phyloP scores from a whole-genome alignment of 2,797 vertebrate species.

The Champsocephalus gunnari region DNA sequence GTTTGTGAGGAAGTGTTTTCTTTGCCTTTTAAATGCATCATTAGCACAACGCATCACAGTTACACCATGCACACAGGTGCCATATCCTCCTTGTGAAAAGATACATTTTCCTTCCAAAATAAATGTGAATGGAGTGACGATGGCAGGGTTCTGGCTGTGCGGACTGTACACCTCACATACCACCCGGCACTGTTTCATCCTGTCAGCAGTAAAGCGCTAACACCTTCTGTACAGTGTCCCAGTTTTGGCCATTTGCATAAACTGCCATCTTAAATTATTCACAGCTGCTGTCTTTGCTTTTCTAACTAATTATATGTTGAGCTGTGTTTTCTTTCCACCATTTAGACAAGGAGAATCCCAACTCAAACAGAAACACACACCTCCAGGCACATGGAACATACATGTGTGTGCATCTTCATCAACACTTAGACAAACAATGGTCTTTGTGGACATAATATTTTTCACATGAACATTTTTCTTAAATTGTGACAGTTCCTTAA shows the following conservation, averaged over 20 bases:
- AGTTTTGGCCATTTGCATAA: conserved; percentile 83
- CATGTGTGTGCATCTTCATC: background rate
- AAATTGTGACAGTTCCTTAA: background rate
- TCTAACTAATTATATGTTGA: conserved; percentile 81
- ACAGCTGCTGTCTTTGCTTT: conserved; percentile 81
- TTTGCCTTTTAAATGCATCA: conserved; percentile 51
- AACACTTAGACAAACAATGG: background rate
- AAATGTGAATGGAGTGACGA: conserved; percentile 67
- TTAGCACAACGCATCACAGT: conserved; percentile 30
- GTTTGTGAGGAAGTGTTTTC: conserved; percentile 20
- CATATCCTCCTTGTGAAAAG: conserved; percentile 31
- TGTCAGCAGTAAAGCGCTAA: conserved; percentile 75
- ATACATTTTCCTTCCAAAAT: conserved; percentile 44
- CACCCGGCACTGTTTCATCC: conserved; percentile 65
- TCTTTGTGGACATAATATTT: background rate
- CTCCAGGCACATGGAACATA: background rate
- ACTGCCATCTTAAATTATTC: conserved; percentile 82
- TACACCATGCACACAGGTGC: conserved; percentile 10
- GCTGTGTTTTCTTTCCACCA: conserved; percentile 56
- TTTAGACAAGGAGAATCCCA: conserved; percentile 43
- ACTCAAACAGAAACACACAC: conserved; percentile 4
- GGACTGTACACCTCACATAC: conserved; percentile 61
- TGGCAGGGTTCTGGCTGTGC: conserved; percentile 44
- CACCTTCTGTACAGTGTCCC: conserved; percentile 77
- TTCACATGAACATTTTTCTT: background rate